Base-by-base conservation (phyloP, 2,888 invertebrate genomes). In the Pyrgus malvae region DNA sequence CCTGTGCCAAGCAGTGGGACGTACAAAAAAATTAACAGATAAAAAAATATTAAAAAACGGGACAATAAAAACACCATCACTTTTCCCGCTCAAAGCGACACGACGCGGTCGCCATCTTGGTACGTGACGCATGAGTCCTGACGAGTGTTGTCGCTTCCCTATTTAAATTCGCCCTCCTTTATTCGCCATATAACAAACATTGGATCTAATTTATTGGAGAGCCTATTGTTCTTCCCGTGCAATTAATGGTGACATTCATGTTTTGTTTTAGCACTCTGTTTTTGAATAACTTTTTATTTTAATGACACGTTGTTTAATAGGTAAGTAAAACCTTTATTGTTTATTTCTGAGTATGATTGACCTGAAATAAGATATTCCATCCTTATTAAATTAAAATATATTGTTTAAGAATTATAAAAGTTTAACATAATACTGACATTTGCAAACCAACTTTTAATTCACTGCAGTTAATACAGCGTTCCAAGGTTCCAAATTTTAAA, bases 141-240 rank as follows among this genome's bases (percentile, higher is more conserved):
- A 56, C 57, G 68, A 50, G 33, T 68, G 74, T 78, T 80, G 80
- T 78, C 73, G 73, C 74, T 78, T 75, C 74, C 72, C 78, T 80
- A 83, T 84, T 85, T 80, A 79, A 82, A 83, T 79, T 76, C 72
- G 69, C 75, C 74, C 78, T 76, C 71, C 77, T 79, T 82, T 79
- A 78, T 80, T 75, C 68, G 64, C 67, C 68, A 72, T 79, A 65
- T 70, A 64, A 69, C 63, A 64, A 69, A 67, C 66, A 65, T 69
- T 65, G 71, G 70, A 76, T 76, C 75, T 78, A 80, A 81, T 80
- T 82, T 82, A 76, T 76, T 74, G 74, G 68, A 76, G 75, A 61
- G 62, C 61, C 71, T 67, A 75, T 84, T 83, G 78, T 82, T 74
- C 57, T 60, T 64, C 65, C 69, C 69, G 65, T 64, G 65, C 72